Conservation (phyloP, 2,888 invertebrate species). For the Lepidonotus clava region DNA sequence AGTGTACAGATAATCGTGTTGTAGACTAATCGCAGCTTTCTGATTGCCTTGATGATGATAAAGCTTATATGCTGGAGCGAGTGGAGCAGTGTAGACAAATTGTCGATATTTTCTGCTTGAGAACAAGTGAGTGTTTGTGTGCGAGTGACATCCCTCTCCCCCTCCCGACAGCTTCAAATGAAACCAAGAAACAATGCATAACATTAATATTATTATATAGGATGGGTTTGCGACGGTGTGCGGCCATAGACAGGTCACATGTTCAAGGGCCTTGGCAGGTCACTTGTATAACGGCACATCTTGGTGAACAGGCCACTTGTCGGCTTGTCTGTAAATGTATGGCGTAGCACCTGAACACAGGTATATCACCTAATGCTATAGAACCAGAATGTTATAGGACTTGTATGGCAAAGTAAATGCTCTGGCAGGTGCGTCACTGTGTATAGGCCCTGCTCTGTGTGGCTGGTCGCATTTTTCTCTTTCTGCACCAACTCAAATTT, state of each 20-base stretch:
- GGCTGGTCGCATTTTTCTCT: constrained; percentile 25
- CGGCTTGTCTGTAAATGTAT: constrained; percentile 11
- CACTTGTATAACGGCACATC: constrained; percentile 5
- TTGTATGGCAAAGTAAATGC: background rate
- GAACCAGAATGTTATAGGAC: background rate
- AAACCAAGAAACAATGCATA: background rate
- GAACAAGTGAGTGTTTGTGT: constrained; percentile 34
- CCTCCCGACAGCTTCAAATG: no score
- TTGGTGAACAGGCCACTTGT: background rate
- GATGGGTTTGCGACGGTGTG: no score
- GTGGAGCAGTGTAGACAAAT: constrained; percentile 40
- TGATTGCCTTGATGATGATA: constrained; percentile 49
- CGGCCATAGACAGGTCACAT: background rate
- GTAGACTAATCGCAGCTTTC: constrained; percentile 43
- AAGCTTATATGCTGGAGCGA: constrained; percentile 16
- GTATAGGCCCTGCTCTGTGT: background rate
- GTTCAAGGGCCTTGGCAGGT: background rate
- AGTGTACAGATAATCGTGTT: constrained; percentile 41
- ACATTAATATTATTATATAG: background rate
- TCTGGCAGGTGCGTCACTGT: background rate
- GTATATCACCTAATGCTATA: background rate
- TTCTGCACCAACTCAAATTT: background rate
- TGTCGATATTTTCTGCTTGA: constrained; percentile 44
- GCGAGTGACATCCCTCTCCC: no score
- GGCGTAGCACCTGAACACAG: background rate